A percentile compares a stretch with the other conserved stretches of the same genome.
These are phyloP conservation scores for Tetragonisca angustula DNA, from an alignment of 2,888 invertebrate genomes.

Conservation along the genomic window DNA sequence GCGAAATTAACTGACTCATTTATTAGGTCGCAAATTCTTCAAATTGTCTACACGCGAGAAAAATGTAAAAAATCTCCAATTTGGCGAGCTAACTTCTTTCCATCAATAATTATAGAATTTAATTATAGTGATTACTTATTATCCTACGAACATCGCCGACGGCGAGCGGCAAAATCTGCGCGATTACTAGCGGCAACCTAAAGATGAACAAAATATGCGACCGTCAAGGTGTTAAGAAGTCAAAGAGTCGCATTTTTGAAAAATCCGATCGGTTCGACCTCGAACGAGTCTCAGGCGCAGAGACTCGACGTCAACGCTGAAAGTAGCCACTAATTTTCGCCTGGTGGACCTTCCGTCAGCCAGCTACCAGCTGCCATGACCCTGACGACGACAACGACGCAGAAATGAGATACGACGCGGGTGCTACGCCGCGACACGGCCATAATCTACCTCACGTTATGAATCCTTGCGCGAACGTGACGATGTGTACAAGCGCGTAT, in stretches of 20 bases:
- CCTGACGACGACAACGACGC: constrained; percentile 62
- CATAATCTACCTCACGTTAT: constrained; percentile 76
- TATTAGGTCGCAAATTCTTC: too few species aligned
- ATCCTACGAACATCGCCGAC: too few species aligned
- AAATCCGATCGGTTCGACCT: background rate
- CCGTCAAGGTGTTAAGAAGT: background rate
- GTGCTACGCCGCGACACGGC: constrained; percentile 65
- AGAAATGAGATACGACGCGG: constrained; percentile 76
- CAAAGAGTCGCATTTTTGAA: background rate
- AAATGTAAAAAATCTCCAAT: too few species aligned
- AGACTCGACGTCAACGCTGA: background rate
- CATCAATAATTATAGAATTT: too few species aligned
- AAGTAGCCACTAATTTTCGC: constrained; percentile 13
- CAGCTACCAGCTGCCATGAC: background rate
- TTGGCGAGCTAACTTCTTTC: too few species aligned
- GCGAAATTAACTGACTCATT: too few species aligned
- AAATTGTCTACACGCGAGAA: too few species aligned
- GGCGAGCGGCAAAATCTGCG: too few species aligned
- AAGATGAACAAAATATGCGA: background rate
- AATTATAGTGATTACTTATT: too few species aligned
- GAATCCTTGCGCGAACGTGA: constrained; percentile 63
- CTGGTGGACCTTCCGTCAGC: background rate
- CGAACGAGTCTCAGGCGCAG: background rate
- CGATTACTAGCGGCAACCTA: too few species aligned
- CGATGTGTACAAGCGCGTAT: constrained; percentile 47